These are phyloP conservation scores for Chaetodon trifascialis DNA, from an alignment of 2,113 vertebrate species.

Conservation along the genomic window DNA sequence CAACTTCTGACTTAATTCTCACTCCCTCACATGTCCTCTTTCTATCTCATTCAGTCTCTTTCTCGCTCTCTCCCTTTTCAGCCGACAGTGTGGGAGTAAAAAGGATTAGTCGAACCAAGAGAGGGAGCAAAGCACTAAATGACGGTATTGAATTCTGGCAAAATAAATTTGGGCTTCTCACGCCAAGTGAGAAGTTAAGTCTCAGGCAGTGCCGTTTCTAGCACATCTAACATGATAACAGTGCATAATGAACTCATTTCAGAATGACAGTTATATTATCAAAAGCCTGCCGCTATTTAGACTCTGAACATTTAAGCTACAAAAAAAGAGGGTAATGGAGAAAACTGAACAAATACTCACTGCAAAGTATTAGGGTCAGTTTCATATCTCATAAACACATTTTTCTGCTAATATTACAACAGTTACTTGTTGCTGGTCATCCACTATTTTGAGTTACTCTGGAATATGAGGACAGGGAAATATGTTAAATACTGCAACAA, in stretches of 20 bases:
- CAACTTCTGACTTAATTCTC: slow-evolving; percentile 57
- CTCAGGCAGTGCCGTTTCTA: slow-evolving; percentile 46
- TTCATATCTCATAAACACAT: slow-evolving; percentile 2
- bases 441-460: neutral
- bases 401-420: slow-evolving; percentile 25
- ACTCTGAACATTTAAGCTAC: slow-evolving; percentile 9
- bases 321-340: neutral
- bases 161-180: slow-evolving; percentile 73
- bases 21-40: slow-evolving; percentile 43
- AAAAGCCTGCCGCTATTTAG: slow-evolving; percentile 32
- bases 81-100: slow-evolving; percentile 74
- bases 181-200: slow-evolving; percentile 65
- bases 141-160: slow-evolving; percentile 71
- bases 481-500: neutral
- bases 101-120: slow-evolving; percentile 75
- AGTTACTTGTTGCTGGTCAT: slow-evolving; percentile 9
- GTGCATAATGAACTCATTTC: slow-evolving; percentile 68
- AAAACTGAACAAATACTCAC: slow-evolving; percentile 2
- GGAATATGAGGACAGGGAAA: neutral
- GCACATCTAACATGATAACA: slow-evolving; percentile 67
- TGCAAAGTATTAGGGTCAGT: neutral
- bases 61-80: slow-evolving; percentile 48
- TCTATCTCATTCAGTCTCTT: slow-evolving; percentile 44
- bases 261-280: slow-evolving; percentile 57
- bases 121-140: slow-evolving; percentile 73